Percentiles rank a stretch among this genome's conserved stretches.
phyloP scores from a whole-genome alignment of 2,113 vertebrate species.

The Cheilinus undulatus region DNA sequence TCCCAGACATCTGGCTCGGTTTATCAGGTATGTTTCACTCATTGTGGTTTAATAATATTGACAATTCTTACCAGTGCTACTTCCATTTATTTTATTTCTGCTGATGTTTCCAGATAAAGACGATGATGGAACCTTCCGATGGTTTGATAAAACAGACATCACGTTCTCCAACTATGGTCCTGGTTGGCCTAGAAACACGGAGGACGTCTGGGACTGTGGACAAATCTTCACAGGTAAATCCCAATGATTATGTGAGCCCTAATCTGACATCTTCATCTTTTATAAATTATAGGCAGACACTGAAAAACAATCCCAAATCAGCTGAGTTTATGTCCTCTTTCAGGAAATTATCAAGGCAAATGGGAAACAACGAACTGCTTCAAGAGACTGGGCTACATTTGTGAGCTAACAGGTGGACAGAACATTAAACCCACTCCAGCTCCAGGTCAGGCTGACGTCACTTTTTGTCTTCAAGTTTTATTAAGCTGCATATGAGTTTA shows the following conservation, averaged over 20 bases:
- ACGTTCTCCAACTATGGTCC: slow-evolving; percentile 78
- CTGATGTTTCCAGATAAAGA: slow-evolving; percentile 74
- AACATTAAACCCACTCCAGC: slow-evolving; percentile 78
- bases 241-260: background rate
- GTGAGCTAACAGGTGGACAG: slow-evolving; percentile 83
- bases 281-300: background rate
- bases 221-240: slow-evolving; percentile 84
- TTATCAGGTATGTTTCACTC: slow-evolving; percentile 75
- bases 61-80: background rate
- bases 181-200: slow-evolving; percentile 78
- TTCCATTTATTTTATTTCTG: background rate
- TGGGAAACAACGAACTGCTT: slow-evolving; percentile 87
- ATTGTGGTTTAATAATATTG: background rate
- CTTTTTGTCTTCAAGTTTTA: too few relatives aligned
- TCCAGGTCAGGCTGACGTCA: slow-evolving; percentile 70
- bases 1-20: slow-evolving; percentile 86
- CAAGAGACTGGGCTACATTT: slow-evolving; percentile 82
- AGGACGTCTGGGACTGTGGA: slow-evolving; percentile 81
- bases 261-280: background rate
- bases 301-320: background rate
- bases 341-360: slow-evolving; percentile 83
- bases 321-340: background rate
- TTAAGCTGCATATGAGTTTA: too few relatives aligned
- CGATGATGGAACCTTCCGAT: slow-evolving; percentile 79
- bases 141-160: slow-evolving; percentile 77